Conservation (phyloP, 2,797 vertebrate species). For the Cryptoprocta ferox region DNA sequence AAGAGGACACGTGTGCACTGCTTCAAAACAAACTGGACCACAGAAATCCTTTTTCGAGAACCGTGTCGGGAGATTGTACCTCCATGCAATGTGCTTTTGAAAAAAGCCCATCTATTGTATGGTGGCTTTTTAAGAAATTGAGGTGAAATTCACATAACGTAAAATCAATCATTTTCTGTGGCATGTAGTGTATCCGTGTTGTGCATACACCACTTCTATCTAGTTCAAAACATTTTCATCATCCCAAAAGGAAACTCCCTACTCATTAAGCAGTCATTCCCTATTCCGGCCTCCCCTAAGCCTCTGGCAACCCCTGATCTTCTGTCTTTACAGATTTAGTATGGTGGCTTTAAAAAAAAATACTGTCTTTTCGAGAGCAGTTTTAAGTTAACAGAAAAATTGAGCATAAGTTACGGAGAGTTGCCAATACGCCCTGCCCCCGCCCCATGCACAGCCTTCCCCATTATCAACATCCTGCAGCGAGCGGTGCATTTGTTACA, state of each 20-base stretch:
- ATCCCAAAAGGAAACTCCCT: not conserved
- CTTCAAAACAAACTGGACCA: conserved; percentile 45
- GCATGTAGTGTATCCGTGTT: not conserved
- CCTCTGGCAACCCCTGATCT: not conserved
- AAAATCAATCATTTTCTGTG: not conserved
- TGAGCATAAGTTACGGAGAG: conserved; percentile 11
- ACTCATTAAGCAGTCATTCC: not conserved
- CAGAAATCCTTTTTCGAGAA: not conserved
- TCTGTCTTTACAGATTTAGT: not conserved
- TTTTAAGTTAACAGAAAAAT: conserved; percentile 28
- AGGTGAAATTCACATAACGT: conserved; percentile 5
- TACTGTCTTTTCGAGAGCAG: not conserved
- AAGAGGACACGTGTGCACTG: not conserved
- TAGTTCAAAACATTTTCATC: not conserved
- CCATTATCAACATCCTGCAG: not conserved
- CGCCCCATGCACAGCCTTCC: not conserved
- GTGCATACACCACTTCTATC: not conserved
- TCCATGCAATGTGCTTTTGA: not conserved
- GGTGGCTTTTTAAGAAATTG: not conserved
- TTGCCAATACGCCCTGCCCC: not conserved
- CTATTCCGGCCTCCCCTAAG: not conserved
- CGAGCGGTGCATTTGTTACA: not conserved
- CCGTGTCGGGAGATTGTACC: not conserved
- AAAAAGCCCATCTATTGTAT: not conserved
- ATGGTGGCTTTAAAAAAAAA: not conserved